Conservation (phyloP, 2,797 vertebrate genomes). For the Neosalanx taihuensis region DNA sequence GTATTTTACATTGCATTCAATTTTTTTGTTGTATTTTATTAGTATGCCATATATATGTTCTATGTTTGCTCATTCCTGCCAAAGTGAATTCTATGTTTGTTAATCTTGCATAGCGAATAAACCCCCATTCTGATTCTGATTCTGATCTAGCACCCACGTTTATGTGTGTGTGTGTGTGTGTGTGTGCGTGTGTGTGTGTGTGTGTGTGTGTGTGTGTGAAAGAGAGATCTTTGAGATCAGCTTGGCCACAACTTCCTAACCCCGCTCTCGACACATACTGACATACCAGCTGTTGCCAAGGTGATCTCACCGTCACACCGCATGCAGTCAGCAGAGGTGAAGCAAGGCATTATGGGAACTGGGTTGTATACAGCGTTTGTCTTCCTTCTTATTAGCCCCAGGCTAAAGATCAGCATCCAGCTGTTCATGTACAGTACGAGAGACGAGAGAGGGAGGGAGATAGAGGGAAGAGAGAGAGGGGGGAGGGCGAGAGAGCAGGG, state of each 20-base stretch:
- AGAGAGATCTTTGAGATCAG: not conserved
- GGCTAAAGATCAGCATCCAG: not conserved
- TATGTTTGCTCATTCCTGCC: no score
- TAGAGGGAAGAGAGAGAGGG: no score
- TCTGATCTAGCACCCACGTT: conserved; percentile 15
- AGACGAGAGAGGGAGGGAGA: not conserved
- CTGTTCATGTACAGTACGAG: no score
- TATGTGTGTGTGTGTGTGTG: conserved; percentile 7
- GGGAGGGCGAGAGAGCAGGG: not conserved
- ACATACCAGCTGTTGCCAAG: conserved; percentile 22
- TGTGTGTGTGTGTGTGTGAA: conserved; percentile 1
- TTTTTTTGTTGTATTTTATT: no score
- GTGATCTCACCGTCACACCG: conserved; percentile 1
- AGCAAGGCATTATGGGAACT: conserved; percentile 12
- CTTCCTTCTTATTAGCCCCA: not conserved
- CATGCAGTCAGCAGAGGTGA: conserved; percentile 13
- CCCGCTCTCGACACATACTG: not conserved
- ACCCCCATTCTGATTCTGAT: no score
- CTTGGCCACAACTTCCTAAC: not conserved
- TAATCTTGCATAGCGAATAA: no score
- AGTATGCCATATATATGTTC: no score
- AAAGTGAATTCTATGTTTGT: no score
- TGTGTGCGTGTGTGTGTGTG: conserved; percentile 21
- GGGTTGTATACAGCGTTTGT: not conserved
- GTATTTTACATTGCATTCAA: no score